Percentiles rank a stretch among this genome's conserved stretches.
Evolutionary conservation across 2,797 vertebrate genomes (phyloP).

Genomic region (Eospalax fontanierii): DNA sequence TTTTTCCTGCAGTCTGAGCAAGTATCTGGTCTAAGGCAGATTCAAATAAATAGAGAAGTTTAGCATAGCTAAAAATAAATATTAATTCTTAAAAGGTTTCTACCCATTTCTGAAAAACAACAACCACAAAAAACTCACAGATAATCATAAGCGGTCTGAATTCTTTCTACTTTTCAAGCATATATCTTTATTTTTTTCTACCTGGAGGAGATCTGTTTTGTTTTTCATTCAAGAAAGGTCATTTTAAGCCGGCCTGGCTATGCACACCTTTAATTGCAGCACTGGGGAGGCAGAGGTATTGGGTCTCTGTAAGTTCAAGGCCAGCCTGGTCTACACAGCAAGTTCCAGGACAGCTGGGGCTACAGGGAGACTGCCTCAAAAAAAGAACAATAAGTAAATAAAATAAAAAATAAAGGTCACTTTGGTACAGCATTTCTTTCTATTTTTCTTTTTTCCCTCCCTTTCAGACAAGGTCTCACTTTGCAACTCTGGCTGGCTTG

Average conservation of each 20-base stretch:
- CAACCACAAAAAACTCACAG: not conserved
- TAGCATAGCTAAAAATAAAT: not conserved
- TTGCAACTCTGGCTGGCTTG: too few species aligned
- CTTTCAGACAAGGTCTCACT: too few species aligned
- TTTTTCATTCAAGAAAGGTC: not conserved
- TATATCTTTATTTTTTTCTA: constrained; percentile 28
- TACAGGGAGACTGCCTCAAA: too few species aligned
- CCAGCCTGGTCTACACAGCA: too few species aligned
- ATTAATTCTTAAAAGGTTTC: constrained; percentile 37
- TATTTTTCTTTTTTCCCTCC: too few species aligned
- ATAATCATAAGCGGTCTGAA: not conserved
- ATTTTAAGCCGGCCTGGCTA: not conserved
- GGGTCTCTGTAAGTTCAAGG: too few species aligned
- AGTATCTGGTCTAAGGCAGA: not conserved
- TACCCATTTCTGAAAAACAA: not conserved
- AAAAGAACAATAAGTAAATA: too few species aligned
- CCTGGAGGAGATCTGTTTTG: not conserved
- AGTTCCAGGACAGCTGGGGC: too few species aligned
- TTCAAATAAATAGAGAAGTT: constrained; percentile 18
- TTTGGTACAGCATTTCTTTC: too few species aligned
- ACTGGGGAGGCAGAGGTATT: too few species aligned
- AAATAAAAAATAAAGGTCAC: too few species aligned
- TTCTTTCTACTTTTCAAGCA: constrained; percentile 47
- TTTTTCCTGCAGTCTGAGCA: constrained; percentile 9
- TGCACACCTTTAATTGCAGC: too few species aligned